Conservation (phyloP, 1,140 invertebrate genomes). For the Hermatobates lingyangjiaoensis region DNA sequence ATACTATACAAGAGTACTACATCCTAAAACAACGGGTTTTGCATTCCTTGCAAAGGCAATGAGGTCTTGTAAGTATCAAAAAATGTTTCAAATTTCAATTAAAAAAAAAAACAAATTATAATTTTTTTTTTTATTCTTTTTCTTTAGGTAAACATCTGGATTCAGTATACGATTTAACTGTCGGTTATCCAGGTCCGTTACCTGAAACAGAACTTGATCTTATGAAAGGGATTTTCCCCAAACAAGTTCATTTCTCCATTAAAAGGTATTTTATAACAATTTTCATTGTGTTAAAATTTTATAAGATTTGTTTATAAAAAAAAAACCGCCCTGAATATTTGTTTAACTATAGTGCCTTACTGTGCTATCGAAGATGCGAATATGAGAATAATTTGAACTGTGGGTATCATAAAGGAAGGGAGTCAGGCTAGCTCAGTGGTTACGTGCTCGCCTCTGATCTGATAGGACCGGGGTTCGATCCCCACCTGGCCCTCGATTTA, state of each 20-base stretch:
- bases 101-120: background rate
- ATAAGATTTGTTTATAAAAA: background rate
- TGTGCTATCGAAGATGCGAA: background rate
- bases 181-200: conserved; percentile 48
- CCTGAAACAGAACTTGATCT: conserved; percentile 46
- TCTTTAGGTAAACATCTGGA: conserved; percentile 34
- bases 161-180: conserved; percentile 59
- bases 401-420: background rate
- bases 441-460: background rate
- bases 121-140: background rate
- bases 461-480: too few relatives aligned
- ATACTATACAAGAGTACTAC: conserved; percentile 51
- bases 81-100: too few relatives aligned
- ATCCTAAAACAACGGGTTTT: conserved; percentile 74
- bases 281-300: background rate
- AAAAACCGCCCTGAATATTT: background rate
- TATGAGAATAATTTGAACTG: background rate
- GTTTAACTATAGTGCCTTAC: background rate
- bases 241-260: conserved; percentile 52
- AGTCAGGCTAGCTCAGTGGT: background rate
- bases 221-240: conserved; percentile 44
- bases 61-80: conserved; percentile 29
- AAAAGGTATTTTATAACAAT: conserved; percentile 33
- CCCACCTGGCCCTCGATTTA: too few relatives aligned
- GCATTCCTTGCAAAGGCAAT: conserved; percentile 45